Evolutionary conservation across 2,797 vertebrate genomes (phyloP).

Genomic region (Helarctos malayanus): DNA sequence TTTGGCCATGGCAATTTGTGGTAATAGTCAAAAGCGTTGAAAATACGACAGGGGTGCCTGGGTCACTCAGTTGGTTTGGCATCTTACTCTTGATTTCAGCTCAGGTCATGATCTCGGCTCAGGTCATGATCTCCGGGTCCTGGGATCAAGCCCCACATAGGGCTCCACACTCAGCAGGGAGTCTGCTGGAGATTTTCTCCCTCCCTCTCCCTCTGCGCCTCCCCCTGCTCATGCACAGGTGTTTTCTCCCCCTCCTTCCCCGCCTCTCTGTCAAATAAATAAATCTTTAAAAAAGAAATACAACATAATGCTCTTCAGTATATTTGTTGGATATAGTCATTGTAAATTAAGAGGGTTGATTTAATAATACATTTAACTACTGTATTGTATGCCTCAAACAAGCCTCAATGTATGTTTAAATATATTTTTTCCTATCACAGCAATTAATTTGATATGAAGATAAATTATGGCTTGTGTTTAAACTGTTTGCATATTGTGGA

Average conservation of each 20-base stretch:
- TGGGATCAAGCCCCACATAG: background rate
- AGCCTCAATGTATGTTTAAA: background rate
- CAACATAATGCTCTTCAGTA: background rate
- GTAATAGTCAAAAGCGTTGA: background rate
- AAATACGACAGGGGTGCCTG: background rate
- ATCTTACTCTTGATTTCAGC: background rate
- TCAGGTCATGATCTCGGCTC: background rate
- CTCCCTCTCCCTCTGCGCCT: background rate
- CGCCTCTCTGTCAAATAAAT: background rate
- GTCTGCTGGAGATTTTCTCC: background rate
- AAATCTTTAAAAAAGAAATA: background rate
- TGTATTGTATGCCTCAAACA: background rate
- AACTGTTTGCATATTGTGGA: background rate
- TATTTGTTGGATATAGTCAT: background rate
- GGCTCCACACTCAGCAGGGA: background rate
- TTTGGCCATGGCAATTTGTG: background rate
- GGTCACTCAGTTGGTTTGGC: background rate
- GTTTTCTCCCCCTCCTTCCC: background rate
- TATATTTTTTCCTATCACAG: background rate
- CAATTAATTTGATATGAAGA: background rate
- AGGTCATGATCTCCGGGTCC: background rate
- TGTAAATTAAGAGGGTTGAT: background rate
- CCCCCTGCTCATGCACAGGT: background rate
- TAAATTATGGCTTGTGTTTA: slow-evolving; percentile 7
- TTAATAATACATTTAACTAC: slow-evolving; percentile 22